Base-by-base conservation (phyloP, 2,888 invertebrate genomes). In the Callinectes sapidus region DNA sequence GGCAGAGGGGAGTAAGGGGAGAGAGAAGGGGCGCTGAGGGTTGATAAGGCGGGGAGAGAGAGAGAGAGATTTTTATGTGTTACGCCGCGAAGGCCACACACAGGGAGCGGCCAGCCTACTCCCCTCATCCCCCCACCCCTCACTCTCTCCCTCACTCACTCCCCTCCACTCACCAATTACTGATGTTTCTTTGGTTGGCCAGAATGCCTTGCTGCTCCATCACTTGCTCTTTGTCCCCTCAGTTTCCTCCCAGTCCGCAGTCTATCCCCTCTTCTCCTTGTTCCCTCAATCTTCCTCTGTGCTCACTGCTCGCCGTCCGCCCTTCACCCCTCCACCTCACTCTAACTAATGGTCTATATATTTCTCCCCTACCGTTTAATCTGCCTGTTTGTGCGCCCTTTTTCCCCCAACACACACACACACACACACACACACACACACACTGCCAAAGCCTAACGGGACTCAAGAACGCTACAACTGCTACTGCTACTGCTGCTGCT, bases 21-120 rank as follows among this genome's bases (percentile, higher is more conserved):
- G 61, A 23, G 61, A 61, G 61, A 61, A 55, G 55, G 55, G 55
- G 10, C 16, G 55, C 55, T 16, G 71, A 71, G 71, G n/a, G n/a
- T 42, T 71, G 71, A 71, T 71, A 71, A n/a, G n/a, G n/a, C 61
- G 13, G 61, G 71, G 71, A 28, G 71, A 71, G 71, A 71, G 71
- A 71, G 71, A 28, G 71, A 71, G 71, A 71, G 71, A 71, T 71
- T 71, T 71, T 71, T 71, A 61, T 61, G 71, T 71, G 71, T 71
- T 71, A 71, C n/a, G 18, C 61, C 61, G 23, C 23, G 71, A 71
- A 71, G 71, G 71, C 28, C 71, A 71, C n/a, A 71, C n/a, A 18
- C n/a, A 28, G 71, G 71, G 71, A 71, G 71, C 71, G 71, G 71
- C 71, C n/a, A 71, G 28, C 28, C 71, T 61, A 71, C 71, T 28